Evolutionary conservation across 2,113 vertebrate species (phyloP).

Genomic region (Otus sunia): DNA sequence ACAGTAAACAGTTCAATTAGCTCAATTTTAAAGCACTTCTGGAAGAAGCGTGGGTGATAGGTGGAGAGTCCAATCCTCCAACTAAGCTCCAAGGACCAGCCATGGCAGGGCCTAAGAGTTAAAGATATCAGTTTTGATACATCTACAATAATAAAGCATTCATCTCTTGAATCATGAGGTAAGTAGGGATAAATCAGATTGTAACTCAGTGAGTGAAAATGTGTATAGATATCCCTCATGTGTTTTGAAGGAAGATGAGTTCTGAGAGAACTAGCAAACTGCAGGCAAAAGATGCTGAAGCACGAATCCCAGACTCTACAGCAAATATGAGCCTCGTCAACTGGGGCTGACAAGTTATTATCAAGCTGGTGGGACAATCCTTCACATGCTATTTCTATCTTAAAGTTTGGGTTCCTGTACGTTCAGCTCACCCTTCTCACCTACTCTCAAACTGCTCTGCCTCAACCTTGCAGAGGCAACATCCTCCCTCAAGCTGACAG

Average conservation of each 20-base stretch:
- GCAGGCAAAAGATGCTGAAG: not conserved
- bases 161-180: not conserved
- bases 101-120: not conserved
- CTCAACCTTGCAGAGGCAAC: not conserved
- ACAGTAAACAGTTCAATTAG: not conserved
- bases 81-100: not conserved
- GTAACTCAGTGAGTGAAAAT: not conserved
- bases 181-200: not conserved
- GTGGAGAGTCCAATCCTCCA: not conserved
- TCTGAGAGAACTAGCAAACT: not conserved
- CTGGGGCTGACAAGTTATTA: not conserved
- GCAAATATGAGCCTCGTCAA: accelerated
- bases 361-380: not conserved
- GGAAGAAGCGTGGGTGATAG: not conserved
- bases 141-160: not conserved
- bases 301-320: accelerated
- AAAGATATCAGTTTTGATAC: not conserved
- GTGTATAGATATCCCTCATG: not conserved
- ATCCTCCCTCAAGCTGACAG: not conserved
- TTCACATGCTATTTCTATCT: not conserved
- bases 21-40: not conserved
- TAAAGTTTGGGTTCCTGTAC: not conserved
- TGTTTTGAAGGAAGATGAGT: not conserved
- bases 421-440: not conserved
- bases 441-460: not conserved